Evolutionary conservation across 2,888 invertebrate species (phyloP).

Genomic region (Andrena praecox): DNA sequence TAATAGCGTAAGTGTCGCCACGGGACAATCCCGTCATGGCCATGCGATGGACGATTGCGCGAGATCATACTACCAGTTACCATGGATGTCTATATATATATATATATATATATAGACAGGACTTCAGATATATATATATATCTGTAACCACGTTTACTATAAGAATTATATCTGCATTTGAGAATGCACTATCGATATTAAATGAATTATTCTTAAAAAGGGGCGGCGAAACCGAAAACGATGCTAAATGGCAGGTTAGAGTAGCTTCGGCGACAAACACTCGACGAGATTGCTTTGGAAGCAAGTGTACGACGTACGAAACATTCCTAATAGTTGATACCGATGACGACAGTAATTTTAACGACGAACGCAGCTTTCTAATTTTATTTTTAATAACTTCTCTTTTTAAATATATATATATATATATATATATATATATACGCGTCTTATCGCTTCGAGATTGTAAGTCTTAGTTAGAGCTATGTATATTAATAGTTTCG

Average conservation of each 20-base stretch:
- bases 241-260: constrained; percentile 50
- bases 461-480: constrained; percentile 35
- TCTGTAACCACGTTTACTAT: constrained; percentile 65
- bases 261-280: constrained; percentile 54
- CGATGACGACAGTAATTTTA: constrained; percentile 35
- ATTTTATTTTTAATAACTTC: constrained; percentile 52
- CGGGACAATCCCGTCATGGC: constrained; percentile 55
- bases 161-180: constrained; percentile 35
- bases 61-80: constrained; percentile 66
- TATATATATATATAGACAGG: constrained; percentile 49
- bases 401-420: constrained; percentile 23
- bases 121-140: background rate
- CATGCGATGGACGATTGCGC: constrained; percentile 67
- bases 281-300: constrained; percentile 54
- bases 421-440: constrained; percentile 1
- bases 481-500: constrained; percentile 10
- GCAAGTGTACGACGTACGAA: constrained; percentile 54
- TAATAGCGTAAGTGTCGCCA: constrained; percentile 54
- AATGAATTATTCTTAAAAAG: constrained; percentile 46
- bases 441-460: constrained; percentile 22
- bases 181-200: constrained; percentile 42
- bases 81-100: constrained; percentile 70
- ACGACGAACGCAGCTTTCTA: constrained; percentile 27
- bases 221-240: background rate
- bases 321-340: constrained; percentile 61